Base-by-base conservation (phyloP, 2,797 vertebrate genomes). In the Spizella passerina region DNA sequence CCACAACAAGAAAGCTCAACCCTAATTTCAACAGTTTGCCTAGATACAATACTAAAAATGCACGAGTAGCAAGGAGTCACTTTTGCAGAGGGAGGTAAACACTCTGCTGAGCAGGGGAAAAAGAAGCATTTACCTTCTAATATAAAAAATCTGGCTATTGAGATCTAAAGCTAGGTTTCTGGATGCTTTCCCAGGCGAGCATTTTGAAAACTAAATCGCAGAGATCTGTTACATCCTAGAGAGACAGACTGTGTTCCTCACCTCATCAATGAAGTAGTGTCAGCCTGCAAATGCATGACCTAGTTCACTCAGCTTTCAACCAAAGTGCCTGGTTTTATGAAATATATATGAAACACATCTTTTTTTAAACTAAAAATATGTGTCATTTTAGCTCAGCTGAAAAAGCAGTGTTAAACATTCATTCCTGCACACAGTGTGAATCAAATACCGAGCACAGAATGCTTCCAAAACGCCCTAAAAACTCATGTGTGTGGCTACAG, bases 341-440 rank as follows among this genome's bases (percentile, higher is more conserved):
- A 96, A 85, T 94, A 95, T 78, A 94, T 82, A 72, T 94, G 53
- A 88, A 94, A 79, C 72, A 83, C 41, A 46, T 71, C 59, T 70
- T 73, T 92, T 92, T 95, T 94, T 88, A 53, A 90, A 63, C 66
- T 65, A 81, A 96, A 97, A 95, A 96, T 93, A 89, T 29, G 36
- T 89, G 68, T 80, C 57, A 73, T 88, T 94, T 96, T 38, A 47
- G 66, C 79, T 96, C 68, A 80, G 55, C 90, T 95, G 90, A 81
- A 97, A 96, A 96, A 93, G 60, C 70, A 82, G 30, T 3, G 53
- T 93, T 95, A 97, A 97, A 94, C 86, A 93, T 85, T 80, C 72
- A 86, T 95, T 87, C 92, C 93, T 95, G 66, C 71, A 81, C 79
- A 57, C 30, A 87, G 93, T 86, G 93, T 75, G 91, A 90, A 94